These are phyloP conservation scores for Acarapis woodi DNA, from an alignment of 1,140 invertebrate genomes.

Conservation along the genomic window DNA sequence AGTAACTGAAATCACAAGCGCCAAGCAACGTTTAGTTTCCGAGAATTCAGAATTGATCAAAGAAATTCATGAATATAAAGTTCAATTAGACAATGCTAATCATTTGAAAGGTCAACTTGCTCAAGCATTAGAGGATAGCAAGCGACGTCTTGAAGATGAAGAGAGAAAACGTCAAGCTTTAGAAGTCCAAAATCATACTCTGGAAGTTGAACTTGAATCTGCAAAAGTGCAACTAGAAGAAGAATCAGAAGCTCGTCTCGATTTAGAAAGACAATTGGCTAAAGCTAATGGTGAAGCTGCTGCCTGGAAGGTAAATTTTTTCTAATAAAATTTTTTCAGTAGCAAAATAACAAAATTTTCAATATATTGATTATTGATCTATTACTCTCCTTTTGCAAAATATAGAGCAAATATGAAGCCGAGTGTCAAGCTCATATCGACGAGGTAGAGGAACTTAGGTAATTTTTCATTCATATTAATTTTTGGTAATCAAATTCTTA, in stretches of 20 bases:
- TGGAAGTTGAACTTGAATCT: constrained; percentile 72
- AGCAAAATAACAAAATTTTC: too few relatives aligned
- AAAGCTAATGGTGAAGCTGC: constrained; percentile 60
- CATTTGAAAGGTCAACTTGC: constrained; percentile 62
- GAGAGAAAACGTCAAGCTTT: constrained; percentile 62
- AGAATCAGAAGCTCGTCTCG: constrained; percentile 73
- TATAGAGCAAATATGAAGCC: constrained; percentile 79
- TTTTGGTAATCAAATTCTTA: too few relatives aligned
- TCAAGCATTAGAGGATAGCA: constrained; percentile 66
- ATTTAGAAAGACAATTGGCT: constrained; percentile 72
- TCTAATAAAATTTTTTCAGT: too few relatives aligned
- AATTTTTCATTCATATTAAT: too few relatives aligned
- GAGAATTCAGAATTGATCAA: constrained; percentile 80
- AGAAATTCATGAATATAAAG: constrained; percentile 78
- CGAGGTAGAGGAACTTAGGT: constrained; percentile 68
- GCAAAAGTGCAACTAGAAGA: constrained; percentile 73
- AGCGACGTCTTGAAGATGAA: constrained; percentile 73
- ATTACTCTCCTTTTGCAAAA: too few relatives aligned
- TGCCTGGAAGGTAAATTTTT: constrained; percentile 55
- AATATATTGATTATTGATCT: too few relatives aligned
- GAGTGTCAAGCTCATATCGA: constrained; percentile 62
- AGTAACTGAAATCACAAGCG: constrained; percentile 69
- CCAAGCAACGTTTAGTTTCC: constrained; percentile 14
- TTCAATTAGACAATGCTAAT: constrained; percentile 61
- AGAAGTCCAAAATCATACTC: constrained; percentile 54